These are phyloP conservation scores for Rotaria macrura DNA, from an alignment of 2,888 invertebrate species.

Conservation along the genomic window DNA sequence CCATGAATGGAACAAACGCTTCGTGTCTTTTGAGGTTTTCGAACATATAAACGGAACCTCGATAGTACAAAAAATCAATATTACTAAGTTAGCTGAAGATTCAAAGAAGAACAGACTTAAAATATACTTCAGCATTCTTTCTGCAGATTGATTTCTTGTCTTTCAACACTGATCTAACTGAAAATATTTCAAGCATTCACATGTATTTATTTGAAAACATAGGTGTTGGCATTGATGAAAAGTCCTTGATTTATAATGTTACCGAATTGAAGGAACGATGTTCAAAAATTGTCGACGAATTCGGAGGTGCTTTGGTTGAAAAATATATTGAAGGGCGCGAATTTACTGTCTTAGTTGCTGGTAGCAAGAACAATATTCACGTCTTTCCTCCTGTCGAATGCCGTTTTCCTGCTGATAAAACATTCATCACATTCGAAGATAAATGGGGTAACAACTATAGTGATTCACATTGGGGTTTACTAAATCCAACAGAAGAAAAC, in stretches of 20 bases:
- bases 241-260: background rate
- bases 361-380: background rate
- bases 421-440: background rate
- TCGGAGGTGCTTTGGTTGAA: background rate
- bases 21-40: too few relatives aligned
- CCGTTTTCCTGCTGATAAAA: background rate
- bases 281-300: background rate
- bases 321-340: background rate
- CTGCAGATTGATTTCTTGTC: too few relatives aligned
- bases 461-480: background rate
- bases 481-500: background rate
- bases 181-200: too few relatives aligned
- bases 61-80: too few relatives aligned
- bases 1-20: too few relatives aligned
- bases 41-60: too few relatives aligned
- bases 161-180: too few relatives aligned
- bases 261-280: background rate
- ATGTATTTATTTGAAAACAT: too few relatives aligned
- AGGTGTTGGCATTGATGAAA: too few relatives aligned
- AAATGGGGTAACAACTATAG: background rate
- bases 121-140: too few relatives aligned
- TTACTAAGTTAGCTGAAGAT: too few relatives aligned
- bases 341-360: background rate
- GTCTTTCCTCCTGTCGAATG: background rate
- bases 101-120: too few relatives aligned